A percentile compares a stretch with the other conserved stretches of the same genome.
phyloP scores from a whole-genome alignment of 2,888 invertebrate species.

The Colletes collaris region DNA sequence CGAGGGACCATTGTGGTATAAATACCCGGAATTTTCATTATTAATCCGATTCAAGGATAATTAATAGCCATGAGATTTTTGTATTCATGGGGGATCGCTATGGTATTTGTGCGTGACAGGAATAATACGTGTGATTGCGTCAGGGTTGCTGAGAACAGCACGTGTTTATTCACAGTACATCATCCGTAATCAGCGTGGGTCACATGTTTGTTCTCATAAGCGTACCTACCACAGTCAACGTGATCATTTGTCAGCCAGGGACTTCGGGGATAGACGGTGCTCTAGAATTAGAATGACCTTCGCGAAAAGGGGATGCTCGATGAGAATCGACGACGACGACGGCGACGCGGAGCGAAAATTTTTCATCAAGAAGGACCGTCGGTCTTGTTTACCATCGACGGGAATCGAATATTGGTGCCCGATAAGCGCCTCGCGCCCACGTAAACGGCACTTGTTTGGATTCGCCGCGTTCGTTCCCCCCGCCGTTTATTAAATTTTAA shows the following conservation, averaged over 20 bases:
- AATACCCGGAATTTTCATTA: background rate
- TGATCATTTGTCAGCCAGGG: constrained; percentile 39
- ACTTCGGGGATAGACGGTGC: background rate
- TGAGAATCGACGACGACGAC: background rate
- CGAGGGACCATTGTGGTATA: background rate
- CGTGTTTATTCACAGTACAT: constrained; percentile 63
- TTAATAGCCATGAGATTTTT: background rate
- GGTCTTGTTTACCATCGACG: background rate
- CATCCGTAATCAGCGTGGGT: constrained; percentile 49
- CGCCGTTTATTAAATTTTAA: constrained; percentile 28
- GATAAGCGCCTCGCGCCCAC: background rate
- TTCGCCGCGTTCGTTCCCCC: background rate
- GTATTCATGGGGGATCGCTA: background rate
- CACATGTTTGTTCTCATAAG: constrained; percentile 64
- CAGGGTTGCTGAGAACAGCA: constrained; percentile 64
- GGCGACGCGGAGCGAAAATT: too few species aligned
- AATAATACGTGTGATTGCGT: constrained; percentile 56
- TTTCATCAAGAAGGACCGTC: too few species aligned
- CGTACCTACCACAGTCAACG: constrained; percentile 63
- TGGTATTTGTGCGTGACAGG: constrained; percentile 26
- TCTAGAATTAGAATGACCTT: constrained; percentile 39
- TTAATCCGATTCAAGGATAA: background rate
- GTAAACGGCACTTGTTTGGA: background rate
- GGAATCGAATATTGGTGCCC: background rate
- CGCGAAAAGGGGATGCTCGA: constrained; percentile 16